Conservation (phyloP, 2,113 vertebrate species). For the Megalops atlanticus region DNA sequence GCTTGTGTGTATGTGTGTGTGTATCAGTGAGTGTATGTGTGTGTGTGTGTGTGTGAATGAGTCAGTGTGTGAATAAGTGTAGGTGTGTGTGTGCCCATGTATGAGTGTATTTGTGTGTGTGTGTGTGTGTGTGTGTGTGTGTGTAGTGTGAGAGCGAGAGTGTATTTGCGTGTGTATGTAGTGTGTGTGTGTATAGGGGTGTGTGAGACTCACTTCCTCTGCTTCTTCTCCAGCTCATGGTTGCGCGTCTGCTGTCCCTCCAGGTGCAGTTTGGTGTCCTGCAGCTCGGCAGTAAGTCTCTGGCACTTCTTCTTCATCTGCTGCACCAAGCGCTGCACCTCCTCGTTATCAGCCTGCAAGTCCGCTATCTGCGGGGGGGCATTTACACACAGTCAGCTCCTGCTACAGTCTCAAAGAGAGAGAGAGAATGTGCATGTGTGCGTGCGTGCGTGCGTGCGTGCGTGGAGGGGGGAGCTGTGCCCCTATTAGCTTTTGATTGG, state of each 20-base stretch:
- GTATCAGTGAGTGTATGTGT: not conserved
- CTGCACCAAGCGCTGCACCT: conserved; percentile 86
- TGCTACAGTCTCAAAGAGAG: not conserved
- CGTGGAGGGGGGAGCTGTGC: too few species aligned
- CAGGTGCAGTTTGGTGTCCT: conserved; percentile 95
- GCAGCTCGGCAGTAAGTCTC: conserved; percentile 85
- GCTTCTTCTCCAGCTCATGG: conserved; percentile 97
- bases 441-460: not conserved
- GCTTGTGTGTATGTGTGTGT: conserved; percentile 7
- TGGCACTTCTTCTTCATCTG: conserved; percentile 96
- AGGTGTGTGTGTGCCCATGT: not conserved
- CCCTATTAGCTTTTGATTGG: too few species aligned
- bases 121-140: not conserved
- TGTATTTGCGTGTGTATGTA: not conserved
- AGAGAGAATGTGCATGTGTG: not conserved
- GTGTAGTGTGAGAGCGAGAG: not conserved
- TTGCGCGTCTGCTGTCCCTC: conserved; percentile 94
- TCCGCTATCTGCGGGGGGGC: conserved; percentile 76
- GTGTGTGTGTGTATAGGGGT: not conserved
- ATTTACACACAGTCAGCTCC: not conserved
- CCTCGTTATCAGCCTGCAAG: conserved; percentile 89
- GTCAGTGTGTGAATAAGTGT: not conserved
- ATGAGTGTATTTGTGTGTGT: not conserved
- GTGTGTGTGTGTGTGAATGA: conserved; percentile 1
- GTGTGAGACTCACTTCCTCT: conserved; percentile 81